A percentile compares a stretch with the other conserved stretches of the same genome.
Conservation (phyloP, 2,888 invertebrate species). For the Trilocha varians region DNA sequence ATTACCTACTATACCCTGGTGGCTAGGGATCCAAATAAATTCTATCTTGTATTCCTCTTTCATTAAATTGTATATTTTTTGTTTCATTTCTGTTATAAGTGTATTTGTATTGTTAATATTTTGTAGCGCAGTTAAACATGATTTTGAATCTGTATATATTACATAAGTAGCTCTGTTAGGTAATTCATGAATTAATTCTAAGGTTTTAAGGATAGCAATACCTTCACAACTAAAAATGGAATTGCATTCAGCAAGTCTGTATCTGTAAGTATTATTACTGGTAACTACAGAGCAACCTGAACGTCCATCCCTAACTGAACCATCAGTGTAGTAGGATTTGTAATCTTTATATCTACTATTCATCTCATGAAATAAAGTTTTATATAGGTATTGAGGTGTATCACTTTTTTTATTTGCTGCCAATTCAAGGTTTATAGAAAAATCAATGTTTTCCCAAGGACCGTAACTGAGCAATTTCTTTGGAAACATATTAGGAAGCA, state of each 20-base stretch:
- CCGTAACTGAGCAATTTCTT: background rate
- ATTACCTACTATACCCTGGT: background rate
- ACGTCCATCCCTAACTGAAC: background rate
- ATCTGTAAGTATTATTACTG: background rate
- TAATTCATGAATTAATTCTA: slow-evolving; percentile 1
- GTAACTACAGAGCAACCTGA: slow-evolving; percentile 1
- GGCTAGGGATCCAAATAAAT: too few species aligned
- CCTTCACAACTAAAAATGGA: slow-evolving; percentile 3
- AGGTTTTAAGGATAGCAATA: background rate
- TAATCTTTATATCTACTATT: background rate
- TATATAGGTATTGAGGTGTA: background rate
- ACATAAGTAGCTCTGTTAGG: background rate
- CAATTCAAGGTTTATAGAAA: background rate
- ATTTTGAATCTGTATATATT: slow-evolving; percentile 3
- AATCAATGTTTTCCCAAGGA: background rate
- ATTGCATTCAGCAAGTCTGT: background rate
- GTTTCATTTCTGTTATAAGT: slow-evolving; percentile 1
- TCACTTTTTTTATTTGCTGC: background rate
- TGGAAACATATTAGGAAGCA: too few species aligned
- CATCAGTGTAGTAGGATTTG: slow-evolving; percentile 2
- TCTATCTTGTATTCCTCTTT: background rate
- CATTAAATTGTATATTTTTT: background rate
- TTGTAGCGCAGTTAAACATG: slow-evolving; percentile 2
- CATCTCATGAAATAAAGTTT: slow-evolving; percentile 1
- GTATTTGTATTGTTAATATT: background rate